Evolutionary conservation across 2,797 vertebrate genomes (phyloP).

Genomic region (Neopelma chrysocephalum): DNA sequence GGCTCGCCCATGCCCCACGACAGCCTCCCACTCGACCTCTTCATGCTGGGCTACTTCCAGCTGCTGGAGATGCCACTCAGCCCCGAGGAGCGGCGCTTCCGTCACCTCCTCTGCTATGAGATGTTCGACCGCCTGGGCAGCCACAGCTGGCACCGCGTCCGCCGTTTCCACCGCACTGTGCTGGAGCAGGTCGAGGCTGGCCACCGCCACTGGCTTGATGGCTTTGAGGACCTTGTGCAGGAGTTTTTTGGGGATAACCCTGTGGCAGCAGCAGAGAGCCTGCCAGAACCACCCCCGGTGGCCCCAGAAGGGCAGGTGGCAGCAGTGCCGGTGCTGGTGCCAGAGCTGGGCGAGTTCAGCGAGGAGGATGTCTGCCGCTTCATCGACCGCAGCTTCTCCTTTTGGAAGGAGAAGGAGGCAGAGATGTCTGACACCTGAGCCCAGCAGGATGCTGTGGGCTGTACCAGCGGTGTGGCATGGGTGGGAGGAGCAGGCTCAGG

Average conservation of each 20-base stretch:
- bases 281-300: neutral
- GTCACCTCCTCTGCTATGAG: constrained; percentile 96
- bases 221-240: constrained; percentile 90
- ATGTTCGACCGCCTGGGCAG: constrained; percentile 95
- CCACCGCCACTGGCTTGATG: constrained; percentile 84
- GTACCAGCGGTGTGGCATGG: neutral
- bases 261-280: neutral
- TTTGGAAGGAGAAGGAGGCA: constrained; percentile 97
- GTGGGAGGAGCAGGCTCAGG: neutral
- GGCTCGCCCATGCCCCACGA: constrained; percentile 85
- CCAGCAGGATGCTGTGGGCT: neutral
- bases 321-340: constrained; percentile 85
- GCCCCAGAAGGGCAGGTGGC: constrained; percentile 71
- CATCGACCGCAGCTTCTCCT: constrained; percentile 96
- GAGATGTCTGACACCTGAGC: constrained; percentile 88
- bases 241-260: constrained; percentile 85
- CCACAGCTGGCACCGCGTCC: constrained; percentile 90
- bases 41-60: constrained; percentile 99
- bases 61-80: constrained; percentile 95
- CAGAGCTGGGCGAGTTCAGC: constrained; percentile 93
- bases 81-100: constrained; percentile 89
- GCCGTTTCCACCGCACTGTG: constrained; percentile 89
- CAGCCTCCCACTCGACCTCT: constrained; percentile 92
- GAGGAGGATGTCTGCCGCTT: constrained; percentile 95
- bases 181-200: constrained; percentile 88